Base-by-base conservation (phyloP, 92 coral and sea anemone species). In the Virgularia gustaviana region DNA sequence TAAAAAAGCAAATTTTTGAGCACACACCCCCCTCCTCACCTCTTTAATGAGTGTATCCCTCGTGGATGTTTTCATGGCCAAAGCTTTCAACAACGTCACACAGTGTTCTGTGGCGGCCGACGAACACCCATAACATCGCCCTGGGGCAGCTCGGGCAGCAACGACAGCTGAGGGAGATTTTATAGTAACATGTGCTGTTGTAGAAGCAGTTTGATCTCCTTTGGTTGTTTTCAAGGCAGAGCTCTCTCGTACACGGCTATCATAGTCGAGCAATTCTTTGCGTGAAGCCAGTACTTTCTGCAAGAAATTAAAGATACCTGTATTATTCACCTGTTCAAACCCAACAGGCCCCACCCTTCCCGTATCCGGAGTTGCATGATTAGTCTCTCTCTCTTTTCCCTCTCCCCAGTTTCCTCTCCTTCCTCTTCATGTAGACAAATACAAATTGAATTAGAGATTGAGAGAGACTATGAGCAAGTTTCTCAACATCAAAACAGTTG, bases 81-180 rank as follows among this genome's bases (percentile, higher is more conserved):
- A 65, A 1, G 97, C 97, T 60, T 89, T 79, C 54, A 91, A 72
- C 9, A 91, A 78, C 22, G 97, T 91, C 27, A 91, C 97, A 65
- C 97, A 91, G 65, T 91, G 97, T 32, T 91, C 97, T 19, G 95
- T 91, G n/a, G 97, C 97, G 3, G 97, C 97, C 11, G 97, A 89
- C 0, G 97, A 95, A 82, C 97, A 91, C 6, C 97, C 97, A 78
- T 86, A 91, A 70, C 97, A 91, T 37, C 81, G 82, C 1, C 97
- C 97, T 13, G 90, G 90, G 23, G 82, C 83, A 25, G 84, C 79
- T 43, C 87, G 85, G 13, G 85, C 79, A 28, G 82, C 86, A 15
- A 86, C 72, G 36, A 88, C 73, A 49, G 75, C 63, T 7, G 97
- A 83, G 18, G 87, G 73, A 30, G 81, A 47, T 35, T 68, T 49